phyloP scores from a whole-genome alignment of 2,888 invertebrate genomes.

The Cephus pulcher region DNA sequence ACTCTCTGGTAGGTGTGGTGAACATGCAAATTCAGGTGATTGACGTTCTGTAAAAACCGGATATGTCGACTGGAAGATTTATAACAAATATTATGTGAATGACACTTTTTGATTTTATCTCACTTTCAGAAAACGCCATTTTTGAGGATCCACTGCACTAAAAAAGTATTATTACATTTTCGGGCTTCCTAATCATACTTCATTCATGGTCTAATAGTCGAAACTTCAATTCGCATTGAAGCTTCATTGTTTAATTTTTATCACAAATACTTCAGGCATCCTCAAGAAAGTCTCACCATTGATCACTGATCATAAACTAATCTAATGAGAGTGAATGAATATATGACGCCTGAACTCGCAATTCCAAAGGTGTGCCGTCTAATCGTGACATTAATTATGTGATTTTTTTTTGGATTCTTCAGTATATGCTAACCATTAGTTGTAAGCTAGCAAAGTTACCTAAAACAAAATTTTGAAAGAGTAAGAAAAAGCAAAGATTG shows the following conservation, averaged over 20 bases:
- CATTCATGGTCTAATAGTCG: background rate
- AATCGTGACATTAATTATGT: slow-evolving; percentile 40
- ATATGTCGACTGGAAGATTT: background rate
- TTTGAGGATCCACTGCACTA: background rate
- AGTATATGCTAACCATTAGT: slow-evolving; percentile 47
- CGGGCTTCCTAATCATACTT: background rate
- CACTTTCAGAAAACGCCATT: background rate
- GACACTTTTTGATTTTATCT: background rate
- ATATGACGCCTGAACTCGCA: background rate
- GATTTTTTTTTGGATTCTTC: slow-evolving; percentile 42
- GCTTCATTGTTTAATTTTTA: background rate
- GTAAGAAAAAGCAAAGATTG: background rate
- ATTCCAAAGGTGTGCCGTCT: slow-evolving; percentile 28
- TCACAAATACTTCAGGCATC: background rate
- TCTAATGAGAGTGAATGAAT: background rate
- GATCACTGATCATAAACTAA: background rate
- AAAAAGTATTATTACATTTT: background rate
- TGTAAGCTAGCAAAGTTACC: slow-evolving; percentile 38
- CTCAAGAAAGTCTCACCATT: background rate
- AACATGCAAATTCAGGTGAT: background rate
- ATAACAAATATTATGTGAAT: background rate
- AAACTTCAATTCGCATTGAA: background rate
- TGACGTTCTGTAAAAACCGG: background rate
- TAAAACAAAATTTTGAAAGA: background rate
- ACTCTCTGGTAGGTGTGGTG: background rate